Conservation (phyloP, 2,113 vertebrate species). For the Dipodomys ordii region DNA sequence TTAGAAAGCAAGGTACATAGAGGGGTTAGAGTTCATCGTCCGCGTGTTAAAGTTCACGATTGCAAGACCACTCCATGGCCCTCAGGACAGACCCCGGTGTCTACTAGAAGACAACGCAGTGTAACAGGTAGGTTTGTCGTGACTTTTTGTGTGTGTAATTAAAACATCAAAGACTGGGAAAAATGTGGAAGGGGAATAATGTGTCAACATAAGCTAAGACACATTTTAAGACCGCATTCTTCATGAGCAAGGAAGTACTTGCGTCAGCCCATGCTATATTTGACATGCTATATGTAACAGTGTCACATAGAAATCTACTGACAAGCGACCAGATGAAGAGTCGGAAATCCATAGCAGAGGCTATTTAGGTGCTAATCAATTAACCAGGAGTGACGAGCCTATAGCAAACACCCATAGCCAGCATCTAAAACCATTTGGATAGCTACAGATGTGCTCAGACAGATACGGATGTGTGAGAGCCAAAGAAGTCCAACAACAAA, state of each 20-base stretch:
- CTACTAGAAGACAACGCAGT: background rate
- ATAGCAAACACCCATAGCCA: background rate
- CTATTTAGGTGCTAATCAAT: background rate
- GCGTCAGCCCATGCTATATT: background rate
- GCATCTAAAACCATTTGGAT: background rate
- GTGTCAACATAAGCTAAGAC: background rate
- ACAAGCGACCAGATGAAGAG: background rate
- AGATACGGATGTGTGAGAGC: background rate
- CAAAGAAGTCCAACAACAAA: background rate
- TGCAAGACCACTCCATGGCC: background rate
- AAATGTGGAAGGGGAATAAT: background rate
- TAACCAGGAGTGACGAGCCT: background rate
- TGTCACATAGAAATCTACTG: background rate
- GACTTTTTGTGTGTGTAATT: background rate
- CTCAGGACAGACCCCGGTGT: background rate
- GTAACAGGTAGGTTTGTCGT: too few relatives aligned
- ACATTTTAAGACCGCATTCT: slow-evolving; percentile 1
- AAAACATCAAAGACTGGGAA: background rate
- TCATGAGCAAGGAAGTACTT: background rate
- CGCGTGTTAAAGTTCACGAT: background rate
- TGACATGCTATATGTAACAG: background rate
- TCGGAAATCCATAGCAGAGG: background rate
- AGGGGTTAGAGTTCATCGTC: background rate
- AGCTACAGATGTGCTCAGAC: background rate
- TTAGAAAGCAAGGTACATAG: background rate